phyloP scores from a whole-genome alignment of 1,140 invertebrate species.

The Propsilocerus akamusi region DNA sequence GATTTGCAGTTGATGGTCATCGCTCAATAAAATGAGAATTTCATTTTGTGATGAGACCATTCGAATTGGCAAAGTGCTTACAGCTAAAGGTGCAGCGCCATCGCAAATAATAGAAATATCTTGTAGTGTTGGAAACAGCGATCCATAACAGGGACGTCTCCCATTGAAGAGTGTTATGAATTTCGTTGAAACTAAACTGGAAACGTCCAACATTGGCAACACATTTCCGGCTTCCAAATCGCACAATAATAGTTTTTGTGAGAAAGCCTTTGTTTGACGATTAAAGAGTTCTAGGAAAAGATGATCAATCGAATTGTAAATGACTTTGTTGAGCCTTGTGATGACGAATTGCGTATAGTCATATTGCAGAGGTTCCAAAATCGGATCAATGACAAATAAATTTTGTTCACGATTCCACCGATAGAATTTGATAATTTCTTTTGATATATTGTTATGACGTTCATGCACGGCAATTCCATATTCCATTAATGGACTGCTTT shows the following conservation, averaged over 20 bases:
- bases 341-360: not conserved
- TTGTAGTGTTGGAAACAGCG: not conserved
- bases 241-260: not conserved
- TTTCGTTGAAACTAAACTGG: not conserved
- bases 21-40: not conserved
- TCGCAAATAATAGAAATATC: not conserved
- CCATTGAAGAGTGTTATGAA: not conserved
- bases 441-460: not conserved
- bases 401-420: not conserved
- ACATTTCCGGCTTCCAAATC: not conserved
- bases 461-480: not conserved
- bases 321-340: not conserved
- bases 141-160: not conserved
- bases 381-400: not conserved
- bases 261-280: not conserved
- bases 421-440: not conserved
- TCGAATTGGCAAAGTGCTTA: not conserved
- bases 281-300: not conserved
- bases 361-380: not conserved
- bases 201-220: not conserved
- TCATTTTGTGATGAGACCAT: not conserved
- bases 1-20: not conserved
- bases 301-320: not conserved
- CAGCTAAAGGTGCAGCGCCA: not conserved
- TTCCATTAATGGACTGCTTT: too few species aligned